Percentiles rank a stretch among this genome's conserved stretches.
These are phyloP conservation scores for Bombus waltoni DNA, from an alignment of 1,140 invertebrate genomes.

Conservation along the genomic window DNA sequence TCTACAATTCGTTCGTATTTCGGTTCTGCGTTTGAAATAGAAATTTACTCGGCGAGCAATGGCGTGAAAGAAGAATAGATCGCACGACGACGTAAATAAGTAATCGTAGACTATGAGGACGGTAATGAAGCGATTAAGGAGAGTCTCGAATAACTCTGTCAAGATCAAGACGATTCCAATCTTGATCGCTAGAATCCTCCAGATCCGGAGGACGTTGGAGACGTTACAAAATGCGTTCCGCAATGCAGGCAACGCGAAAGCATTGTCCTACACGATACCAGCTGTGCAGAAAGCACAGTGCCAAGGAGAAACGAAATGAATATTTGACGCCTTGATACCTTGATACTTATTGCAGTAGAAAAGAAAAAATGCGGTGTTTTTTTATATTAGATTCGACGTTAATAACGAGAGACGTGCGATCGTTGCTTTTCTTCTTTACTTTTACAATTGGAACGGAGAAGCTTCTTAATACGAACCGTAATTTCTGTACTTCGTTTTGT, in stretches of 20 bases:
- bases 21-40: too few species aligned
- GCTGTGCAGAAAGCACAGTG: constrained; percentile 2
- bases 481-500: too few species aligned
- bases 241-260: constrained; percentile 20
- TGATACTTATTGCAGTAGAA: neutral
- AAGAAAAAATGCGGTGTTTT: neutral
- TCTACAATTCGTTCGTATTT: too few species aligned
- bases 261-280: constrained; percentile 5
- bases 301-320: neutral
- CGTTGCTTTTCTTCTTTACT: too few species aligned
- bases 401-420: too few species aligned
- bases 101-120: neutral
- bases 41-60: too few species aligned
- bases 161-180: neutral
- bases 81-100: neutral
- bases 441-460: too few species aligned
- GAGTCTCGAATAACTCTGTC: neutral
- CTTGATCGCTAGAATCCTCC: neutral
- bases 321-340: neutral
- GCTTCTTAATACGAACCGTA: too few species aligned
- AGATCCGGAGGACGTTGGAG: constrained; percentile 18
- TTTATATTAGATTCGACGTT: too few species aligned
- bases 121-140: neutral
- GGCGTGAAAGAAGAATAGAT: neutral
- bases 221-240: constrained; percentile 40